Percentiles rank a stretch among this genome's conserved stretches.
Conservation (phyloP, 2,113 vertebrate genomes). For the Bos indicus region DNA sequence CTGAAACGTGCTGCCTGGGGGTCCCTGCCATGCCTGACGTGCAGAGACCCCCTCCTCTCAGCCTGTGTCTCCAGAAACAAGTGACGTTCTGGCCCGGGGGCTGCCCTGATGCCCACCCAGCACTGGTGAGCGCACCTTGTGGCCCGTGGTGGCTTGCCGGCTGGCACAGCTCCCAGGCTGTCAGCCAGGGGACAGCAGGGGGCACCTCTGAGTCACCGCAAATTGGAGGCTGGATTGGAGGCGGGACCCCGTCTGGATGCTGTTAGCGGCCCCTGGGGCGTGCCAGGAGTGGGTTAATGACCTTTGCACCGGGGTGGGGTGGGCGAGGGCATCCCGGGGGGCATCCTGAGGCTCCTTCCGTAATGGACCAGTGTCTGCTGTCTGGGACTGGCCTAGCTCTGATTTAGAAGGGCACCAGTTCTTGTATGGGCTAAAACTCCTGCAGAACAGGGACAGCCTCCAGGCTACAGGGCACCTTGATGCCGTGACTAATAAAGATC, state of each 20-base stretch:
- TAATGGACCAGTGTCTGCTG: not conserved
- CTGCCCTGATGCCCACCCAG: not conserved
- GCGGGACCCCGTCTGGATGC: not conserved
- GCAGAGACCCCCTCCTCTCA: not conserved
- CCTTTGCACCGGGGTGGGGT: rapidly evolving
- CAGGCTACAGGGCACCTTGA: not conserved
- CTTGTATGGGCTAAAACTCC: not conserved
- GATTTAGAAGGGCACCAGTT: too few species aligned
- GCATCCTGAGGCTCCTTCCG: not conserved
- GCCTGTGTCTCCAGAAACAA: not conserved
- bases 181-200: not conserved
- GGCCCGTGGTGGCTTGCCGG: not conserved
- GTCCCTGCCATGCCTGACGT: rapidly evolving
- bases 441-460: too few species aligned
- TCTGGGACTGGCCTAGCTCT: not conserved
- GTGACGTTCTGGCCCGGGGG: rapidly evolving
- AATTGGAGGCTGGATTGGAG: not conserved
- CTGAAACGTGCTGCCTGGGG: not conserved
- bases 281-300: too few species aligned
- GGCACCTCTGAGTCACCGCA: not conserved
- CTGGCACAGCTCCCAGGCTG: not conserved
- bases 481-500: not conserved
- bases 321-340: not conserved
- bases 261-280: rapidly evolving
- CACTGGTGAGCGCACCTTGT: rapidly evolving